Evolutionary conservation across 2,888 invertebrate genomes (phyloP), one percentile per base, ranked within the genome.

Genomic region (Drosophila paranaensis): DNA sequence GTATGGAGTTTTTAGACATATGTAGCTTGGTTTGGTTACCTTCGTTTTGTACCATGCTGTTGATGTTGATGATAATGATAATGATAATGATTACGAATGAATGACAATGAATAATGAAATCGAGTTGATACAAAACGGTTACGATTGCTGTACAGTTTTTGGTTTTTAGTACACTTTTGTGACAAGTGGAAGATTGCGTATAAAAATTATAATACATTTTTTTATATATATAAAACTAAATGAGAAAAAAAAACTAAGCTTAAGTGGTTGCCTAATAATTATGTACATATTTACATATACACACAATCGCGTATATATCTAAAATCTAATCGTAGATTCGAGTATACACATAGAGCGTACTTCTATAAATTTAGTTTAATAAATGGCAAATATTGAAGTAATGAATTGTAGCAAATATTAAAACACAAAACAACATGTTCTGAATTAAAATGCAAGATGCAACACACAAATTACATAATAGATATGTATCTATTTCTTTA

Each of bases 261-360:
- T 84, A 87, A 88, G 87, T 87, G 87, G 78, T 89, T 84, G 89
- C 87, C 83, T 87, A 82, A 70, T 77, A 80, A 83, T 81, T 86
- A 89, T 84, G 87, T 84, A 89, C 71, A 83, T 83, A 84, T 74
- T 72, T 66, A 79, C 54, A 81, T 55, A 74, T 58, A 79, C 35
- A 67, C 57, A 46, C 50, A 53, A 53, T 54, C 33, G 54, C 54
- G 51, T 67, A 68, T 73, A 71, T 63, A 66, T 71, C 55, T 33
- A 61, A 60, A 55, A 60, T 71, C 70, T 45, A 66, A 65, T 57
- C 16, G 42, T 43, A 74, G 35, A 74, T 67, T 62, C 46, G 73
- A 72, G 13, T 54, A 71, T 58, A 72, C 46, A 73, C 64, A 63
- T 74, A 66, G 82, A 89, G 72, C 62, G 69, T 83, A 86, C 77